A percentile compares a stretch with the other conserved stretches of the same genome.
Evolutionary conservation across 2,888 invertebrate genomes (phyloP).

Genomic region (Scaptomyza caliginosa): DNA sequence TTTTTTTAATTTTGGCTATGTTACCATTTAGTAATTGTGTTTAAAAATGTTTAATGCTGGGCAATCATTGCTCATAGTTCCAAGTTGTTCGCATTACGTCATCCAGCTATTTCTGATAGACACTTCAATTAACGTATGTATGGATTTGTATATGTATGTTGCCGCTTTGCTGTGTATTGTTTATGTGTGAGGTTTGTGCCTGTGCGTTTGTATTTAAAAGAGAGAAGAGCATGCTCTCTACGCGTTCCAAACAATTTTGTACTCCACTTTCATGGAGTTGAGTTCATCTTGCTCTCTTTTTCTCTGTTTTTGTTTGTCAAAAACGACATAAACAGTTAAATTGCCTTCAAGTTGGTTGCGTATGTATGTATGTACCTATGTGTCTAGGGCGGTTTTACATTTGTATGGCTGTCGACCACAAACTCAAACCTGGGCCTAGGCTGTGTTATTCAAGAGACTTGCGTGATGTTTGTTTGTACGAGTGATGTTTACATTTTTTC

Average conservation of each 20-base stretch:
- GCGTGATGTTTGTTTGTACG: conserved; percentile 29
- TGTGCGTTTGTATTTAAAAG: conserved; percentile 20
- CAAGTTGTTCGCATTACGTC: conserved; percentile 75
- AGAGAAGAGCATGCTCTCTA: conserved; percentile 20
- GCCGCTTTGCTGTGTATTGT: conserved; percentile 9
- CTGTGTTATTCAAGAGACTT: conserved; percentile 39
- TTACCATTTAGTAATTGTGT: background rate
- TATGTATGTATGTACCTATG: conserved; percentile 21
- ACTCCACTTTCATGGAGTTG: conserved; percentile 1
- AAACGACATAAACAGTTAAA: conserved; percentile 71
- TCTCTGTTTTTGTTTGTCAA: conserved; percentile 57
- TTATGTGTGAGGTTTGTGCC: conserved; percentile 15
- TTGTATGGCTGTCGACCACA: conserved; percentile 66
- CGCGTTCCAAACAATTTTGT: conserved; percentile 58
- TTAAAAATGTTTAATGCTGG: conserved; percentile 1
- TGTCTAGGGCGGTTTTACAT: conserved; percentile 17
- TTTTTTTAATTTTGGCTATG: background rate
- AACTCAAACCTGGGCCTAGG: conserved; percentile 42
- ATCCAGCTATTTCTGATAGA: conserved; percentile 80
- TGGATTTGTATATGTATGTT: conserved; percentile 7
- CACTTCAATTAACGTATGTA: conserved; percentile 74
- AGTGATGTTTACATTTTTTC: background rate
- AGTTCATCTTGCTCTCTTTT: conserved; percentile 22
- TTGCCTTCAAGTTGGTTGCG: conserved; percentile 48
- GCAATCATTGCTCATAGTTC: conserved; percentile 65